Conservation (phyloP, 2,888 invertebrate genomes). For the Halocaridina rubra region DNA sequence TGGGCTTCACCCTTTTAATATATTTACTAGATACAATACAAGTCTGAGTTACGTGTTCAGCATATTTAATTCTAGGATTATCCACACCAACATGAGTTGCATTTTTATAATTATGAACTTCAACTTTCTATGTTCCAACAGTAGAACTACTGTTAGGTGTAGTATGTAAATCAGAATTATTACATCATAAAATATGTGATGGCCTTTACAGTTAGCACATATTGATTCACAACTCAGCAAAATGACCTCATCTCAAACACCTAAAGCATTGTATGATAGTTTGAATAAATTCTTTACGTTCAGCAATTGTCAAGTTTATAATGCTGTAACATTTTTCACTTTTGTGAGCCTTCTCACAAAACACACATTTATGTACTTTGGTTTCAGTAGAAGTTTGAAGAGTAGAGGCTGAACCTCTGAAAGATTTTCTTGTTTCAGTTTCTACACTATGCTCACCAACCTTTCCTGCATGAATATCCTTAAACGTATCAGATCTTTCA, state of each 20-base stretch:
- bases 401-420: neutral
- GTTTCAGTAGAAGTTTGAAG: slow-evolving; percentile 19
- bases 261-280: slow-evolving; percentile 2
- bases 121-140: neutral
- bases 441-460: neutral
- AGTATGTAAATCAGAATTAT: too few species aligned
- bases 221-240: neutral
- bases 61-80: neutral
- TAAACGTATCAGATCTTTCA: neutral
- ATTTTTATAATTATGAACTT: neutral
- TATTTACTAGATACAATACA: neutral
- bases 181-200: neutral
- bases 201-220: slow-evolving; percentile 3
- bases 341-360: neutral
- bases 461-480: neutral
- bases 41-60: too few species aligned
- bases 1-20: neutral
- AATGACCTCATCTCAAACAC: slow-evolving; percentile 10
- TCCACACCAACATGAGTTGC: neutral
- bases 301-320: neutral
- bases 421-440: neutral
- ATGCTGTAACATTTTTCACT: slow-evolving; percentile 12
- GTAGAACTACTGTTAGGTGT: neutral
- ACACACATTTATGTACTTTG: neutral
- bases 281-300: neutral